phyloP scores from a whole-genome alignment of 2,888 invertebrate genomes.

The Pyrocoelia pectoralis region DNA sequence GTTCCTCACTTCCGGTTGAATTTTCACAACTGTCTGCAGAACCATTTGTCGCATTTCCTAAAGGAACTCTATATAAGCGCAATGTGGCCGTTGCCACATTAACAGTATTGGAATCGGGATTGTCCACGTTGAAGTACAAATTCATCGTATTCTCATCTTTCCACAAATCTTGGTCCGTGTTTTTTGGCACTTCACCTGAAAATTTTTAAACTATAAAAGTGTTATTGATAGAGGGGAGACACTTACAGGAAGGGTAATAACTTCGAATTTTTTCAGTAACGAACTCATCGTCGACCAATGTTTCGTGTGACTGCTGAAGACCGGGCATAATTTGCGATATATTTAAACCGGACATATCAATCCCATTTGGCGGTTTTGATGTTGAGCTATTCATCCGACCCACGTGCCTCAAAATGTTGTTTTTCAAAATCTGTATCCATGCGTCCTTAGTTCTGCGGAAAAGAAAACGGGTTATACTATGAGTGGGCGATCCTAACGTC shows the following conservation, averaged over 20 bases:
- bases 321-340: slow-evolving; percentile 13
- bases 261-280: slow-evolving; percentile 54
- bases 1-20: slow-evolving; percentile 60
- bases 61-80: slow-evolving; percentile 62
- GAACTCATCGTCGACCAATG: slow-evolving; percentile 34
- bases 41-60: slow-evolving; percentile 48
- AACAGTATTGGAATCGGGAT: slow-evolving; percentile 58
- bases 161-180: slow-evolving; percentile 66
- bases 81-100: slow-evolving; percentile 63
- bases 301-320: slow-evolving; percentile 11
- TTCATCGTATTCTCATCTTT: slow-evolving; percentile 64
- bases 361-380: slow-evolving; percentile 16
- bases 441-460: slow-evolving; percentile 29
- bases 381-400: slow-evolving; percentile 30
- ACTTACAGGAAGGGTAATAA: slow-evolving; percentile 57
- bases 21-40: slow-evolving; percentile 37
- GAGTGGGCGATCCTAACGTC: not conserved
- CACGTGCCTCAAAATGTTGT: slow-evolving; percentile 31
- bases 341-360: slow-evolving; percentile 17
- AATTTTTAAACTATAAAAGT: not conserved
- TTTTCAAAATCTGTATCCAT: slow-evolving; percentile 31
- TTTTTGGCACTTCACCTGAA: slow-evolving; percentile 65
- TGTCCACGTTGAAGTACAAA: slow-evolving; percentile 64
- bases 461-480: not conserved
- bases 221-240: not conserved